Evolutionary conservation across 2,888 invertebrate genomes (phyloP), one percentile per base, ranked within the genome.

Genomic region (Vannuccia rotundouncinata): DNA sequence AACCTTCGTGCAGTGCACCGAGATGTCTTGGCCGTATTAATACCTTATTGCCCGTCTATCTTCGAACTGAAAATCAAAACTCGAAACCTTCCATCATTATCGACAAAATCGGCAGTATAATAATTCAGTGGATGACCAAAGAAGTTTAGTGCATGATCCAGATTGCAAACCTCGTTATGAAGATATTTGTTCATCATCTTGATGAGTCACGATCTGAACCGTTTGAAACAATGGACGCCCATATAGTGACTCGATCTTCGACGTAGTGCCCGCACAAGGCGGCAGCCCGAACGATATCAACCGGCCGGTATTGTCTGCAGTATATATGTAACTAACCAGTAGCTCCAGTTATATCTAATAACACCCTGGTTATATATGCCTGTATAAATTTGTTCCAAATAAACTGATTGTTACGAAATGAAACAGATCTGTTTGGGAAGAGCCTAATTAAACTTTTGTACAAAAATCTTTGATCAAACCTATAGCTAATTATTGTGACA

Each of bases 231-330:
- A 66, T 5, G 22, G 66, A 66, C 25, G 66, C 66, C 22, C 66
- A 66, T 17, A 27, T 22, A 17, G 66, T 22, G 13, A 22, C 66
- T 2, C 66, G 25, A 17, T 66, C 66, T 66, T 66, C 66, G 22
- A 66, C 66, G 66, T 66, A 66, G 66, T 66, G 66, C 66, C 66
- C 66, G 66, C 66, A 27, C 25, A 22, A 66, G 66, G 66, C 66
- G 66, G 22, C 22, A 66, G 66, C 66, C 66, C 66, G 66, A 66
- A 66, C 66, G 66, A 66, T 66, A 66, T 66, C 66, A 66, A 66
- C 66, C 66, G 10, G 45, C 45, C 5, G 5, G 45, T 45, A 5
- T 45, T 5, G 10, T 17, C 17, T 10, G 45, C 45, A 10, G 5
- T 45, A 45, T 45, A 45, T 45, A 45, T 45, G 45, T 45, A 45